Evolutionary conservation across 2,888 invertebrate genomes (phyloP), one percentile per base, ranked within the genome.

Genomic region (Heliconius erato): DNA sequence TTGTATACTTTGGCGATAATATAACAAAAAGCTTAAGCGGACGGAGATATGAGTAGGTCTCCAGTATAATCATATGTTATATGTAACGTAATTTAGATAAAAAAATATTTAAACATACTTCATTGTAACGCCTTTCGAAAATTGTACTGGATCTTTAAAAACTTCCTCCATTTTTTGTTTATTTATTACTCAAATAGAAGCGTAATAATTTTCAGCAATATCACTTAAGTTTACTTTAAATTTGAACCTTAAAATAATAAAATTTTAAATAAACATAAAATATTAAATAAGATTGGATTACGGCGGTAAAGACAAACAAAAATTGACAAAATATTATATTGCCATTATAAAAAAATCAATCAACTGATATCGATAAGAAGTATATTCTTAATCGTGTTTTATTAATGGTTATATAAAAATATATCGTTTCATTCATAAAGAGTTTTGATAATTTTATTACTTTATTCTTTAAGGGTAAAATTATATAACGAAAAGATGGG

Each of bases 121-220:
- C 40, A 94, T 80, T 82, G 93, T 92, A 23, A 95, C 91, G 32
- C 93, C 95, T 86, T 94, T 91, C 0, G 94, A 90, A 76, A 95
- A 86, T 76, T 91, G 92, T 3, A 94, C 90, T 0, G 94, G 91
- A 79, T 93, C 91, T 82, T 89, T 88, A 72, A 90, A 91, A 4
- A 89, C 83, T 80, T 92, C 89, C 3, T 92, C 93, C 94, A 94
- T 94, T 84, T 83, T 89, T 40, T 23, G 35, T 40, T 26, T 16
- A 19, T 35, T 69, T 44, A 63, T 35, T 68, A 32, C 16, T 6
- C 16, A 11, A n/a, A 71, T 54, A 23, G 26, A 19, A 40, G 12
- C 2, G 28, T 32, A 16, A 28, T 28, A 16, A 28, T 67, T 28
- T 67, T 28, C 16, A 28, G 26, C 2, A 67, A 28, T 67, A 67